phyloP scores from a whole-genome alignment of 2,888 invertebrate genomes.

The Exephanes ischioxanthus region DNA sequence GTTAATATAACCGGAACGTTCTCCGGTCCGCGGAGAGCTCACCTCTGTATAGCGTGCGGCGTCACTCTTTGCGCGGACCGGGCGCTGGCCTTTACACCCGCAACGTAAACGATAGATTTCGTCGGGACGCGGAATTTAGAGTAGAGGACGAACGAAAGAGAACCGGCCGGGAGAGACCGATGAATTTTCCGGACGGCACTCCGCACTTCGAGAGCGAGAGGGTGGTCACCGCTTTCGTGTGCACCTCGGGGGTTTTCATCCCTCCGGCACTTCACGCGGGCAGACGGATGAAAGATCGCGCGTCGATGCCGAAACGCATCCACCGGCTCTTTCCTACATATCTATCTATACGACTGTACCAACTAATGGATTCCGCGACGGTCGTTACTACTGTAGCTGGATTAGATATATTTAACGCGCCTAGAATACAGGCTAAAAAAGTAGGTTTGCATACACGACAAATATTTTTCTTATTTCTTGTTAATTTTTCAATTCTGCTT shows the following conservation, averaged over 20 bases:
- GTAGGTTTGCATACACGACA: neutral
- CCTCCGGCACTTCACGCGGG: slow-evolving; percentile 57
- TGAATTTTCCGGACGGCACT: slow-evolving; percentile 56
- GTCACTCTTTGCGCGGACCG: slow-evolving; percentile 13
- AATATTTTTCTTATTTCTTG: too few relatives aligned
- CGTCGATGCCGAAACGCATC: slow-evolving; percentile 79
- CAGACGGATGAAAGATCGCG: slow-evolving; percentile 79
- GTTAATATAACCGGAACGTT: slow-evolving; percentile 61
- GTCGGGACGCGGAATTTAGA: slow-evolving; percentile 69
- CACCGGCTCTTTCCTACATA: slow-evolving; percentile 26
- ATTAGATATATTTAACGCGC: neutral
- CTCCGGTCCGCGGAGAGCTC: slow-evolving; percentile 25
- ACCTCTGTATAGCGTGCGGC: slow-evolving; percentile 31
- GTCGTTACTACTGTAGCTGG: neutral
- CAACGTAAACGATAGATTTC: slow-evolving; percentile 69
- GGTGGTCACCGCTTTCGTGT: neutral
- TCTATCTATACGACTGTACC: slow-evolving; percentile 64
- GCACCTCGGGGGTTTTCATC: slow-evolving; percentile 39
- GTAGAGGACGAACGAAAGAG: slow-evolving; percentile 16
- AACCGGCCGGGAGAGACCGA: slow-evolving; percentile 5
- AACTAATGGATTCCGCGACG: slow-evolving; percentile 80
- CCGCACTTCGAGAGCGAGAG: slow-evolving; percentile 50
- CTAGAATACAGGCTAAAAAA: neutral
- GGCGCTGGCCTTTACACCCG: neutral
- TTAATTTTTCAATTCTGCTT: too few relatives aligned